phyloP scores from a whole-genome alignment of 2,888 invertebrate genomes.

The Epistrophe eligans region DNA sequence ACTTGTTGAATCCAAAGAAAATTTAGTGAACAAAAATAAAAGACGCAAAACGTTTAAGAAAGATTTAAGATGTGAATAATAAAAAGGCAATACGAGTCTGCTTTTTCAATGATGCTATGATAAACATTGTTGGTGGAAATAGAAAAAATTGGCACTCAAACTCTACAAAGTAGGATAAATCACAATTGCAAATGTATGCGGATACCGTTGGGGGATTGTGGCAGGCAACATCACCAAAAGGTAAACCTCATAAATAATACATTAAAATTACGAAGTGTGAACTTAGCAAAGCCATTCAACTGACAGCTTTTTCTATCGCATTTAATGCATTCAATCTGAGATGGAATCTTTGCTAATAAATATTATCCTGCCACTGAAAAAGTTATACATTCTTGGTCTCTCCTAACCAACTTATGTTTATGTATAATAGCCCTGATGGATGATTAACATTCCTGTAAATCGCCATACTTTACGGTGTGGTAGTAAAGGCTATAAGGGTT shows the following conservation, averaged over 20 bases:
- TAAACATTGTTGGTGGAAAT: conserved; percentile 5
- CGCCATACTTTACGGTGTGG: not conserved
- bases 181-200: conserved; percentile 63
- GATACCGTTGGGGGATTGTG: conserved; percentile 12
- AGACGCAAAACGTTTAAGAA: conserved; percentile 49
- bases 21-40: conserved; percentile 49
- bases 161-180: conserved; percentile 33
- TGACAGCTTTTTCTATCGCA: not conserved
- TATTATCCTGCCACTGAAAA: conserved; percentile 37
- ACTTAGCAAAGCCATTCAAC: conserved; percentile 18
- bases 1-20: conserved; percentile 69
- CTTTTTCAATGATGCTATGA: not conserved
- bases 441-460: conserved; percentile 58
- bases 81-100: conserved; percentile 8
- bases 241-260: conserved; percentile 73
- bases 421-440: conserved; percentile 66
- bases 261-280: conserved; percentile 68
- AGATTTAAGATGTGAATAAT: conserved; percentile 46
- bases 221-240: conserved; percentile 20
- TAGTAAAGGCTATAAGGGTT: conserved; percentile 2
- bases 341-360: conserved; percentile 63
- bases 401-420: conserved; percentile 67
- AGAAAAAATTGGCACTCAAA: conserved; percentile 36
- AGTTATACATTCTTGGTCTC: conserved; percentile 55
- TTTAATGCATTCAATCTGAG: conserved; percentile 33